Evolutionary conservation across 2,113 vertebrate species (phyloP).

Genomic region (Macroglossus sobrinus): DNA sequence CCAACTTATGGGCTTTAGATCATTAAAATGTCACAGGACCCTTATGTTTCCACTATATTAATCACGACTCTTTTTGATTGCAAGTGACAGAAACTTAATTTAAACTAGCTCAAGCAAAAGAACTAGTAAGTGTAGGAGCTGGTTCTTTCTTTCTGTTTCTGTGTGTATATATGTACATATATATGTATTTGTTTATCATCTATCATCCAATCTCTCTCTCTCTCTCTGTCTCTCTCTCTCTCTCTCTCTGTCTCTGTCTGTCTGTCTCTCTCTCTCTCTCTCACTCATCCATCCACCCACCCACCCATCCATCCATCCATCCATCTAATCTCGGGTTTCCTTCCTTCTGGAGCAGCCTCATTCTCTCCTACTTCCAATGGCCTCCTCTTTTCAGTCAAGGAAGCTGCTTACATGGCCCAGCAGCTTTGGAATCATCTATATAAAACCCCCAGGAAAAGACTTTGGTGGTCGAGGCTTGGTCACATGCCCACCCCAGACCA

Average conservation of each 20-base stretch:
- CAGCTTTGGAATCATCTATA: not conserved
- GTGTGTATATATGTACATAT: too few species aligned
- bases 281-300: too few species aligned
- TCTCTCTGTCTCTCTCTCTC: too few species aligned
- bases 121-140: not conserved
- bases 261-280: too few species aligned
- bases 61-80: not conserved
- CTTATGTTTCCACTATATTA: not conserved
- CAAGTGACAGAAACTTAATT: not conserved
- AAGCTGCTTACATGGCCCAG: not conserved
- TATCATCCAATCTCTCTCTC: too few species aligned
- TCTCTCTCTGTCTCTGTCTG: too few species aligned
- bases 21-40: not conserved
- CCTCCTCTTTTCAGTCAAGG: not conserved
- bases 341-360: not conserved
- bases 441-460: not conserved
- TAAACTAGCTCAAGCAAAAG: not conserved
- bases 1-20: not conserved
- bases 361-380: not conserved
- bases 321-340: not conserved
- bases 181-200: not conserved
- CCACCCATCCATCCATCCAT: too few species aligned
- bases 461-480: not conserved
- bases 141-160: not conserved
- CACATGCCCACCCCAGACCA: not conserved